These are phyloP conservation scores for Odontocolon sp. DNA, from an alignment of 2,888 invertebrate species.

Conservation along the genomic window DNA sequence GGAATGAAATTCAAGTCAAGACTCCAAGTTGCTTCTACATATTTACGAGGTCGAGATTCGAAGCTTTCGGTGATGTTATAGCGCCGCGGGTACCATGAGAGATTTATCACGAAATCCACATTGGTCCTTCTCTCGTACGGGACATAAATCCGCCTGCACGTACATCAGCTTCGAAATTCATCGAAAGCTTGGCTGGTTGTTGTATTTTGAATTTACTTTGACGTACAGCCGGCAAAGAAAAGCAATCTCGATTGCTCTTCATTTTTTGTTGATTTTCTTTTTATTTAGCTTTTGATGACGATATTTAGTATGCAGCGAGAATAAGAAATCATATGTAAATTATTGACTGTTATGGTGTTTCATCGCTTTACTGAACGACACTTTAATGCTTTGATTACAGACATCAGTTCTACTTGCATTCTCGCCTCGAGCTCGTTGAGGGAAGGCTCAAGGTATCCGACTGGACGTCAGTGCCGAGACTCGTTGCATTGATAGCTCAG, in stretches of 20 bases:
- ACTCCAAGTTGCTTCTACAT: conserved; percentile 27
- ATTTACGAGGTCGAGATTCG: conserved; percentile 43
- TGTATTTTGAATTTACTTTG: conserved; percentile 5
- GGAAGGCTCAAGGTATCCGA: conserved; percentile 88
- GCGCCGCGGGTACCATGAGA: conserved; percentile 33
- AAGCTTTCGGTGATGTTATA: conserved; percentile 34
- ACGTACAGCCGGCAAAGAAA: not conserved
- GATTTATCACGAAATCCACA: conserved; percentile 47
- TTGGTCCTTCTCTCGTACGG: conserved; percentile 1
- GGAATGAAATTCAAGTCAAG: conserved; percentile 49
- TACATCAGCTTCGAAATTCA: conserved; percentile 28
- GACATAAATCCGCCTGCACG: conserved; percentile 22
- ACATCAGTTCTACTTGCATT: conserved; percentile 92
- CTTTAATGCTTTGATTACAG: conserved; percentile 79
- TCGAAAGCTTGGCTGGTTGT: conserved; percentile 7
- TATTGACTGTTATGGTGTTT: conserved; percentile 39
- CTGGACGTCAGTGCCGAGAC: conserved; percentile 86
- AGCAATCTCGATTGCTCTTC: not conserved
- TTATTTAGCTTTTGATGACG: not conserved
- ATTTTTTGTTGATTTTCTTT: not conserved
- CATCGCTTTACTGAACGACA: conserved; percentile 3
- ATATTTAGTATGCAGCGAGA: too few relatives aligned
- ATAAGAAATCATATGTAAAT: not conserved
- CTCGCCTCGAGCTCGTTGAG: conserved; percentile 88
- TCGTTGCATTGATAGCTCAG: conserved; percentile 89